These are phyloP conservation scores for Samia ricini DNA, from an alignment of 1,140 invertebrate genomes.

Conservation along the genomic window DNA sequence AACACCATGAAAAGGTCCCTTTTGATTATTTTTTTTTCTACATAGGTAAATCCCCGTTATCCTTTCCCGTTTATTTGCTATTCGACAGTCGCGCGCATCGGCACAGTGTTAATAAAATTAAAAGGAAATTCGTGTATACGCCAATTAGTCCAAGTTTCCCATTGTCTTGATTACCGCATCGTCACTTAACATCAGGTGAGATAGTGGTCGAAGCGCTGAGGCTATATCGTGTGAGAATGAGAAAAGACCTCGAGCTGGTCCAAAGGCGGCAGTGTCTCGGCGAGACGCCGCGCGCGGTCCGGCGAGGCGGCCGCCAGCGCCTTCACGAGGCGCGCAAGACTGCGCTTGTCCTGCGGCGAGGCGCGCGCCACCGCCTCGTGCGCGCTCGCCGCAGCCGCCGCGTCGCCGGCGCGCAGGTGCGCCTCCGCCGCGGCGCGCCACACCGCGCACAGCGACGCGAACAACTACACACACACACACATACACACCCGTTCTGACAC, in stretches of 20 bases:
- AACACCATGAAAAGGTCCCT: too few species aligned
- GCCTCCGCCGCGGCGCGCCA: conserved; percentile 92
- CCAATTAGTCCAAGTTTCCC: neutral
- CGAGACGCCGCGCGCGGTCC: conserved; percentile 84
- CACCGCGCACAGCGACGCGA: conserved; percentile 68
- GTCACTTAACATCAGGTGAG: too few species aligned
- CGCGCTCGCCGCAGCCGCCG: conserved; percentile 86
- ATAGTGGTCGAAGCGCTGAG: too few species aligned
- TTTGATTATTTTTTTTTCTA: too few species aligned
- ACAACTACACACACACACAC: conserved; percentile 19
- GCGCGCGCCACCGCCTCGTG: conserved; percentile 89
- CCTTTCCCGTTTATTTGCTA: too few species aligned
- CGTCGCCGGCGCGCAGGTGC: conserved; percentile 87
- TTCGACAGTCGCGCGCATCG: too few species aligned
- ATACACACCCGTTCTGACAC: neutral
- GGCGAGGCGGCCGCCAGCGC: conserved; percentile 90
- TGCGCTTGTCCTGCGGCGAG: conserved; percentile 88
- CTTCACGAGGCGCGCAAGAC: conserved; percentile 91
- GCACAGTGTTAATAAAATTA: neutral
- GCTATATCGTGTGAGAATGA: neutral
- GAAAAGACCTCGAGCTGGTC: conserved; percentile 77
- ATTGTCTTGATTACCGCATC: neutral
- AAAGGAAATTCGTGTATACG: too few species aligned
- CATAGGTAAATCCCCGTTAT: too few species aligned
- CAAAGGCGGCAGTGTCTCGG: conserved; percentile 85